phyloP scores from a whole-genome alignment of 2,113 vertebrate species.

The Turnix velox region DNA sequence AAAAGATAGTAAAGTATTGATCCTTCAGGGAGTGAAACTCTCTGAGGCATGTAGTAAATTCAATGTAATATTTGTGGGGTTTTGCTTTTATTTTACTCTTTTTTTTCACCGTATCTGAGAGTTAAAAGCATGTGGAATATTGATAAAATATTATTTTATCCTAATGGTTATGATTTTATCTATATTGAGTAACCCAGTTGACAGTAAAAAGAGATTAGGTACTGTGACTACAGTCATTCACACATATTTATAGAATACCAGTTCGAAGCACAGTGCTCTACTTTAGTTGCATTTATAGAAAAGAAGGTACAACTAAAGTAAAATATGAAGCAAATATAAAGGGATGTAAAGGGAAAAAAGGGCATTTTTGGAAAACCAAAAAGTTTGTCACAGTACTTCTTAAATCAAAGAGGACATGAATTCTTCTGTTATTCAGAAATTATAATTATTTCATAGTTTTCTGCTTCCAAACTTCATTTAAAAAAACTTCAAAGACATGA shows the following conservation, averaged over 20 bases:
- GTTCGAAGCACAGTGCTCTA: not conserved
- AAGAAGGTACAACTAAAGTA: not conserved
- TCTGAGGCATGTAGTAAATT: not conserved
- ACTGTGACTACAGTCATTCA: not conserved
- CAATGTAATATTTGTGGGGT: not conserved
- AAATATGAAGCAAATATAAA: not conserved
- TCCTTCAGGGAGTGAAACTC: not conserved
- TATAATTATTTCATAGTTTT: not conserved
- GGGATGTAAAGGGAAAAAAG: not conserved
- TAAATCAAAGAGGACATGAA: not conserved
- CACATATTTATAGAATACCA: not conserved
- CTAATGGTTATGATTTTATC: not conserved
- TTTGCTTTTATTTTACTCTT: not conserved
- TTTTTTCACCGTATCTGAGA: not conserved
- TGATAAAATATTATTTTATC: not conserved
- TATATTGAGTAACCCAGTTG: not conserved
- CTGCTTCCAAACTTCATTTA: not conserved
- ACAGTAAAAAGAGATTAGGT: not conserved
- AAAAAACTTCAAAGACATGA: not conserved
- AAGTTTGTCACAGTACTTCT: not conserved
- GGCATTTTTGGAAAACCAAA: not conserved
- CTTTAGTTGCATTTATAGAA: not conserved
- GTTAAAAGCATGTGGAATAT: not conserved
- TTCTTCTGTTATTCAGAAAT: not conserved
- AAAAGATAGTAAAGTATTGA: not conserved